Conservation (phyloP, 2,113 vertebrate species). For the Amphiprion percula region DNA sequence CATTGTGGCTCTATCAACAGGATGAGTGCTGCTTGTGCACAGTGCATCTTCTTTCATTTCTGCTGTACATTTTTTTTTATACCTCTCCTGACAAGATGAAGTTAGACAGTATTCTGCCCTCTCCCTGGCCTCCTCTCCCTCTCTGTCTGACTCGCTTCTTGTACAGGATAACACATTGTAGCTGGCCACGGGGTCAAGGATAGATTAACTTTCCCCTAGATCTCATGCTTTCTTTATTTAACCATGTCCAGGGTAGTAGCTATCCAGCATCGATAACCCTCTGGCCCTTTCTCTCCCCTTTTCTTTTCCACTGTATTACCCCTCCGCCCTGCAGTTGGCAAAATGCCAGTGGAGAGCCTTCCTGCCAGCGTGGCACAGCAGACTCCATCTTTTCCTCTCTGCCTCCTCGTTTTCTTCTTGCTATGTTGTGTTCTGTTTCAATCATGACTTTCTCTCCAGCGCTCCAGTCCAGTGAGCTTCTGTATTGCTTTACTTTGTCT, state of each 20-base stretch:
- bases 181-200: slow-evolving; percentile 62
- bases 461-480: slow-evolving; percentile 5
- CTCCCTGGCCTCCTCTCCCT: slow-evolving; percentile 48
- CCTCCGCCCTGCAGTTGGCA: slow-evolving; percentile 63
- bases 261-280: slow-evolving; percentile 59
- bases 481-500: slow-evolving; percentile 1
- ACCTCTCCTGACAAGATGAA: slow-evolving; percentile 61
- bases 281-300: slow-evolving; percentile 35
- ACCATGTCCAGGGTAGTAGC: slow-evolving; percentile 42
- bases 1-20: slow-evolving; percentile 20
- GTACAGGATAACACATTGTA: slow-evolving; percentile 58
- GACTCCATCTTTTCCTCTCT: slow-evolving; percentile 71
- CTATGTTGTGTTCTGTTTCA: slow-evolving; percentile 43
- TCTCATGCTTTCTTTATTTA: slow-evolving; percentile 52
- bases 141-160: slow-evolving; percentile 50
- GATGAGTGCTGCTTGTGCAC: slow-evolving; percentile 15
- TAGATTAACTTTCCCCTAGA: slow-evolving; percentile 66
- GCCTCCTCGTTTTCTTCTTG: slow-evolving; percentile 57
- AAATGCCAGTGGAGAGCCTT: slow-evolving; percentile 75
- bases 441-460: slow-evolving; percentile 13
- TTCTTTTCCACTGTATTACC: slow-evolving; percentile 26
- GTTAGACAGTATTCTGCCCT: slow-evolving; percentile 59
- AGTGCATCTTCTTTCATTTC: slow-evolving; percentile 28
- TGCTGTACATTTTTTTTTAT: slow-evolving; percentile 25
- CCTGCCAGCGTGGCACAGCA: slow-evolving; percentile 85